Evolutionary conservation across 2,113 vertebrate species (phyloP).

Genomic region (Variabilichromis moorii): DNA sequence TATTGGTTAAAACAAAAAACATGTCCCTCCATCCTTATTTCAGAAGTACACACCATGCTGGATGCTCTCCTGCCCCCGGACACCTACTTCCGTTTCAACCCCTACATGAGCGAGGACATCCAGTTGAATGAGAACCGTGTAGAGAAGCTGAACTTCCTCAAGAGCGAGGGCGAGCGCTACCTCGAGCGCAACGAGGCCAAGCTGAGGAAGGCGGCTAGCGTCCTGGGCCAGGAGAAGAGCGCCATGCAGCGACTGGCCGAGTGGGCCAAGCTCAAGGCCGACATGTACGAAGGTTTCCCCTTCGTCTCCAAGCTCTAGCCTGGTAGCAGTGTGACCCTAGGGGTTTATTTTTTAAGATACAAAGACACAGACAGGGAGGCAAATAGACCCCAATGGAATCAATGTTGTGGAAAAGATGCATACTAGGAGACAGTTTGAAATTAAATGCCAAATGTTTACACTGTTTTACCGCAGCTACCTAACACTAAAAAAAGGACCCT

Average conservation of each 20-base stretch:
- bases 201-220: constrained; percentile 81
- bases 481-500: neutral
- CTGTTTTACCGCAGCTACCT: neutral
- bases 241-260: constrained; percentile 82
- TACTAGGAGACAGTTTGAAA: neutral
- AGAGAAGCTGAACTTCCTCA: constrained; percentile 86
- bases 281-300: constrained; percentile 88
- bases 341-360: neutral
- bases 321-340: neutral
- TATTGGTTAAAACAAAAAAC: neutral
- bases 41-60: constrained; percentile 95
- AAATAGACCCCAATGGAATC: neutral
- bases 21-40: neutral
- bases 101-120: constrained; percentile 89
- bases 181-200: constrained; percentile 89
- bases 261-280: constrained; percentile 84
- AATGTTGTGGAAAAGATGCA: neutral
- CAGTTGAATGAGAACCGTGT: constrained; percentile 86
- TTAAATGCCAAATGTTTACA: neutral
- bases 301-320: constrained; percentile 82
- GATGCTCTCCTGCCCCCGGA: constrained; percentile 87
- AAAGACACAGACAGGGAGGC: neutral
- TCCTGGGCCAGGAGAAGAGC: constrained; percentile 83
- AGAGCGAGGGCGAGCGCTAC: constrained; percentile 81
- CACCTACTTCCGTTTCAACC: constrained; percentile 95